Base-by-base conservation (phyloP, 2,888 invertebrate genomes). In the Meandrusa payeni region DNA sequence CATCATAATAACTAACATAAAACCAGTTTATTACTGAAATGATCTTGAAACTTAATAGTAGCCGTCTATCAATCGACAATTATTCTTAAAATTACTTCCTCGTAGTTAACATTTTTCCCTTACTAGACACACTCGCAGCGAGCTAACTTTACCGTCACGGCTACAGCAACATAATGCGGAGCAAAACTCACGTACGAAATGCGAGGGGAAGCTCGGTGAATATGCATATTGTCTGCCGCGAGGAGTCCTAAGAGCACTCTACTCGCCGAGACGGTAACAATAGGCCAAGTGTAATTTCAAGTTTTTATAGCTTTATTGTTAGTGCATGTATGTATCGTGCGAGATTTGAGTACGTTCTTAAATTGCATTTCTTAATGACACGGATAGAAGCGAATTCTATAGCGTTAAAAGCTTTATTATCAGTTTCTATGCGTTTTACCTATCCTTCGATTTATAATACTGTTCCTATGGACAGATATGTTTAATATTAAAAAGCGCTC, bases 201-300 rank as follows among this genome's bases (percentile, higher is more conserved):
- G 48, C 12, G 48, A 50, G 49, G 55, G 48, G 51, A 32, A 34
- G 39, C 44, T 22, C 52, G 54, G 64, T 62, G 76, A 70, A 76
- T 73, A 73, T 78, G 77, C 79, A 77, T 76, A 78, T 76, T 79
- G 79, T 78, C 73, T 76, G 72, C 58, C 41, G 48, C 47, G 60
- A 51, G 40, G 60, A 68, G 59, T 52, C 48, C 55, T 43, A 43
- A 69, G 70, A 69, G 74, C 73, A 65, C 77, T 77, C 63, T 57
- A 57, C 58, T 51, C 50, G 52, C 56, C 41, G 52, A 50, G 57
- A 54, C 54, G 55, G 54, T 54, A 59, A 79, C 80, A 79, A 79
- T 79, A 68, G 77, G 64, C 68, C 55, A 55, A 60, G 75, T 70
- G 66, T 64, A 64, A 69, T 69, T 68, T 61, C 60, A 59, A 62